Base-by-base conservation (phyloP, 92 coral and sea anemone species). In the Phymanthus crucifer region DNA sequence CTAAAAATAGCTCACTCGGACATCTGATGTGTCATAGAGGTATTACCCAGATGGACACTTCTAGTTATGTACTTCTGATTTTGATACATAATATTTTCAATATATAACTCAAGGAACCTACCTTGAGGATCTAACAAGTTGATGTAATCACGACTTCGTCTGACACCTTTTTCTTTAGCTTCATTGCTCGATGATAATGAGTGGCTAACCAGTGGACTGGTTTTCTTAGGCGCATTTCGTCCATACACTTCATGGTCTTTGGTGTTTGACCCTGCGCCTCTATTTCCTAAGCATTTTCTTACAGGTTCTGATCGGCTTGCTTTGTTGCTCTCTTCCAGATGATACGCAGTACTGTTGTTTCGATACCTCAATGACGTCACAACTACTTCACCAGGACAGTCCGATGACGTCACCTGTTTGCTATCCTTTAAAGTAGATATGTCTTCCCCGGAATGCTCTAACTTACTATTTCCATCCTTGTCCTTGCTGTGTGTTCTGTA, bases 201-300 rank as follows among this genome's bases (percentile, higher is more conserved):
- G 29, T 77, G 67, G 11, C 35, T 32, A 37, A 77, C 72, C 19
- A 77, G 65, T 32, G 81, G 81, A 64, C 81, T 77, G 38, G 65
- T 54, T 1, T 61, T 70, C 27, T 77, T 77, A 10, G 81, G 81
- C 9, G 81, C 72, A 24, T 77, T 72, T 54, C 72, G 64, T 26
- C 81, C 81, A 36, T 38, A 77, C 26, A 14, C 65, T 23, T 77
- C 81, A 27, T 13, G 1, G 34, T 61, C 72, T 14, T 64, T 70
- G 31, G 73, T 35, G 18, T 43, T 6, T 24, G 40, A 21, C 6
- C 23, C 37, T 32, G 32, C 40, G 38, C 54, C 32, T 29, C 29
- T 33, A 27, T 61, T 24, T 27, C 23, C 50, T 38, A n/a, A 66
- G 0, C 27, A 40, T 26, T 36, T 34, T 77, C 46, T 33, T 6